phyloP scores from a whole-genome alignment of 2,888 invertebrate genomes.

The Mimachlamys varia region DNA sequence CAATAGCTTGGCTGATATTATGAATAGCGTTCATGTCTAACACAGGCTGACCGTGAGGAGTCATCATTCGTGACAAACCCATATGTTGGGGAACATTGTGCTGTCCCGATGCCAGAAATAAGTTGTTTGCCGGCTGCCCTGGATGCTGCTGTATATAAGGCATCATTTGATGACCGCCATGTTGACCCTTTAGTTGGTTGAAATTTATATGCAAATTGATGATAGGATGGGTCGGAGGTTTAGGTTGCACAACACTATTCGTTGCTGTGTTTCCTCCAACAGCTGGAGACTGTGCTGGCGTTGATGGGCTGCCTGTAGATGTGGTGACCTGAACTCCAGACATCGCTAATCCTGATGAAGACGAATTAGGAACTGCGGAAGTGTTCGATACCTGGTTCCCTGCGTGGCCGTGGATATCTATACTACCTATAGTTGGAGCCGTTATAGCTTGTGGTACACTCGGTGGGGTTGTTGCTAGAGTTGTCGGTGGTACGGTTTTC shows the following conservation, averaged over 20 bases:
- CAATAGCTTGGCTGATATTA: not conserved
- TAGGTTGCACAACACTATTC: not conserved
- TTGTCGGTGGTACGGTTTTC: not conserved
- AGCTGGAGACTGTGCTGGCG: not conserved
- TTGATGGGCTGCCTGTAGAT: not conserved
- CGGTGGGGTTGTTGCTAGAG: not conserved
- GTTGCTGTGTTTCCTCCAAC: not conserved
- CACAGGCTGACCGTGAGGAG: not conserved
- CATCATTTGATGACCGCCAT: not conserved
- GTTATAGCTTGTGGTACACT: not conserved
- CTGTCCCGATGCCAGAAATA: not conserved
- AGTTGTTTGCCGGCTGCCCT: not conserved
- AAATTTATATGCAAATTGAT: not conserved
- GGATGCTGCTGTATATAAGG: not conserved
- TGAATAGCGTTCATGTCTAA: not conserved
- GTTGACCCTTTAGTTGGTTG: not conserved
- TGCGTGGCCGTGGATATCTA: not conserved
- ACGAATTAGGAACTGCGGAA: not conserved
- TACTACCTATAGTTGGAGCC: not conserved
- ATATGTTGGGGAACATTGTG: not conserved
- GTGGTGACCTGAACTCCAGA: not conserved
- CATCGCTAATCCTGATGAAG: not conserved
- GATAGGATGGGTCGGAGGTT: not conserved
- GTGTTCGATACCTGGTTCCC: not conserved
- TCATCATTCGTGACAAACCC: not conserved